Evolutionary conservation across 2,797 vertebrate species (phyloP).

Genomic region (Balearica regulorum): DNA sequence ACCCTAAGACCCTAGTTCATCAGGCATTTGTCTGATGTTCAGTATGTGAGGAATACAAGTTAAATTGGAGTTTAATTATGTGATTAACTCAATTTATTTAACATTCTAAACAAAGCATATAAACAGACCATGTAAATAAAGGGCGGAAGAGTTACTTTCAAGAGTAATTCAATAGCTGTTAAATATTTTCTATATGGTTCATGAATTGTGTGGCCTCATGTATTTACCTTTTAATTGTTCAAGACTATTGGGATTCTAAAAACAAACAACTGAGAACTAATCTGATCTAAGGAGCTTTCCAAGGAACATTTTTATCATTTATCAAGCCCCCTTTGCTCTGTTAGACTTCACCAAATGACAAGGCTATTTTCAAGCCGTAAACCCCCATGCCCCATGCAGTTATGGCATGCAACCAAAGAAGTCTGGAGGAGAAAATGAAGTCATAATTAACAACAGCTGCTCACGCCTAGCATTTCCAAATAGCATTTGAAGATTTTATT

Average conservation of each 20-base stretch:
- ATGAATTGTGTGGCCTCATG: constrained; percentile 19
- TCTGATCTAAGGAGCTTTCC: constrained; percentile 65
- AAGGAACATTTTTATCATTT: constrained; percentile 65
- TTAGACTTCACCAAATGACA: constrained; percentile 76
- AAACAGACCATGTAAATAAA: constrained; percentile 45
- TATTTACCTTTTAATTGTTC: constrained; percentile 53
- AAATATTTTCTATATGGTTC: constrained; percentile 45
- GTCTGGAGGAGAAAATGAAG: constrained; percentile 71
- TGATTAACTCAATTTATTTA: constrained; percentile 50
- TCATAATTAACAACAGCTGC: constrained; percentile 79
- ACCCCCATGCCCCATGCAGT: constrained; percentile 71
- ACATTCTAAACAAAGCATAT: constrained; percentile 1
- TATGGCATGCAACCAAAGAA: constrained; percentile 72
- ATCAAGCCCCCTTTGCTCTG: constrained; percentile 73
- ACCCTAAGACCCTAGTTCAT: neutral
- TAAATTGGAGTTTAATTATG: constrained; percentile 35
- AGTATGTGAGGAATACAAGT: neutral
- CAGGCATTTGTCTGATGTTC: constrained; percentile 24
- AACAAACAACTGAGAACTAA: constrained; percentile 61
- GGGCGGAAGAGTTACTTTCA: constrained; percentile 16
- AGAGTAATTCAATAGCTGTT: constrained; percentile 52
- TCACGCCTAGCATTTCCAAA: constrained; percentile 54
- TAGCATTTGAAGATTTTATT: neutral
- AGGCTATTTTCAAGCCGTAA: constrained; percentile 76
- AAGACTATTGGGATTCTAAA: constrained; percentile 37